Base-by-base conservation (phyloP, 2,888 invertebrate species). In the Melieria omissa region DNA sequence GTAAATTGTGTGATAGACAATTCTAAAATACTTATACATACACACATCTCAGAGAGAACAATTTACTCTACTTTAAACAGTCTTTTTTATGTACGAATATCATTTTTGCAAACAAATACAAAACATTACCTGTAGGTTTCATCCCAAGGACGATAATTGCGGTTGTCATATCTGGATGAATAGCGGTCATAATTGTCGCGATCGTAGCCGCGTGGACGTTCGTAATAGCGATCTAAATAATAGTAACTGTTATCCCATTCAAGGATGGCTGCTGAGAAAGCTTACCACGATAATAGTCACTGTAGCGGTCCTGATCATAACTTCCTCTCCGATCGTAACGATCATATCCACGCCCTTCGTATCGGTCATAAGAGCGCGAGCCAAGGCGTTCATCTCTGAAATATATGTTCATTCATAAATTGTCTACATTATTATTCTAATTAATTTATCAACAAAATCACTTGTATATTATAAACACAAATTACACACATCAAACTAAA, bases 71-170 rank as follows among this genome's bases (percentile, higher is more conserved):
- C 10, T 8, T 49, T 29, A 10, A 41, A 29, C 3, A 45, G 6
- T 49, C 29, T 29, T 3, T 29, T 29, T 3, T 29, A 29, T 29
- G 29, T 29, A 29, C 29, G 29, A 3, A 45, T 12, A n/a, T 12
- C 44, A 14, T 45, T 14, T 5, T 44, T 44, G 14, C 16, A 46
- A 45, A 74, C 69, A 73, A 60, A 60, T 49, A 46, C 44, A 72
- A 70, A 68, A 81, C 80, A 75, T 82, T 87, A 87, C 88, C 87
- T 86, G 83, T 86, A 86, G 57, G 85, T 84, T 74, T 87, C 86
- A 83, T 87, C 87, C 82, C 81, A 86, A 42, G 86, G 87, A 73
- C 85, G 84, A 82, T 85, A 87, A 75, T 84, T 84, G 75, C 85
- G 84, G 79, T 81, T 83, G 78, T 87, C 87, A 83, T 86, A 87